Percentiles rank a stretch among this genome's conserved stretches.
These are phyloP conservation scores for Kryptolebias marmoratus DNA, from an alignment of 2,113 vertebrate species.

Conservation along the genomic window DNA sequence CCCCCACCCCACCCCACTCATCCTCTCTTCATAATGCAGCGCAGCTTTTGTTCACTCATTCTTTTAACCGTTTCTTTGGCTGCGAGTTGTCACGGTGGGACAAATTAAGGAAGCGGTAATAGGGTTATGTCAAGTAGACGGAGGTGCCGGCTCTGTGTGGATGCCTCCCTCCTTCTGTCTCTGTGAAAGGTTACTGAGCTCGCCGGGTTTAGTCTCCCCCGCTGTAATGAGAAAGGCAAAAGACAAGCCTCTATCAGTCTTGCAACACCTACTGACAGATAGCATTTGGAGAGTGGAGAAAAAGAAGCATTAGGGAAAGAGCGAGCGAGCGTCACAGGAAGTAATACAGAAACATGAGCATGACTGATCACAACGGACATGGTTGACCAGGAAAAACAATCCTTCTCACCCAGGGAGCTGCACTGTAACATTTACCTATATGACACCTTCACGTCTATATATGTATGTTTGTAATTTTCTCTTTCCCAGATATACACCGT, in stretches of 20 bases:
- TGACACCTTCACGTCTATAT: constrained; percentile 43
- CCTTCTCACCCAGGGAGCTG: constrained; percentile 36
- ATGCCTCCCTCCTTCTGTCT: constrained; percentile 70
- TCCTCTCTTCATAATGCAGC: constrained; percentile 63
- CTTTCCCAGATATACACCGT: constrained; percentile 18
- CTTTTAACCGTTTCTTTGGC: constrained; percentile 73
- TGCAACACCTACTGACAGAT: constrained; percentile 68
- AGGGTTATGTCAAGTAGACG: constrained; percentile 77
- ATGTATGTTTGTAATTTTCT: constrained; percentile 57
- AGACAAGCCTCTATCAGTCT: constrained; percentile 68
- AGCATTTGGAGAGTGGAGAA: constrained; percentile 61
- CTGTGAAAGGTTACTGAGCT: constrained; percentile 70
- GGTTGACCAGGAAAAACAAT: constrained; percentile 55
- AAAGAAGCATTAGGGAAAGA: constrained; percentile 69
- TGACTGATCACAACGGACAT: constrained; percentile 54
- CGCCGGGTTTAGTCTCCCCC: constrained; percentile 60
- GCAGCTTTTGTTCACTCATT: constrained; percentile 77
- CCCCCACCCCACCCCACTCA: constrained; percentile 10
- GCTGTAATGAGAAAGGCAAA: constrained; percentile 74
- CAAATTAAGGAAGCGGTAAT: constrained; percentile 77
- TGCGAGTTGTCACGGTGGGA: constrained; percentile 68
- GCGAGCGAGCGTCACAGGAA: constrained; percentile 60
- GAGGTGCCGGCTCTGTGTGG: constrained; percentile 71
- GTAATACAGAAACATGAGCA: constrained; percentile 63
- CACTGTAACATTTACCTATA: constrained; percentile 40